Conservation (phyloP, 1,140 invertebrate genomes). For the Linepithema humile region DNA sequence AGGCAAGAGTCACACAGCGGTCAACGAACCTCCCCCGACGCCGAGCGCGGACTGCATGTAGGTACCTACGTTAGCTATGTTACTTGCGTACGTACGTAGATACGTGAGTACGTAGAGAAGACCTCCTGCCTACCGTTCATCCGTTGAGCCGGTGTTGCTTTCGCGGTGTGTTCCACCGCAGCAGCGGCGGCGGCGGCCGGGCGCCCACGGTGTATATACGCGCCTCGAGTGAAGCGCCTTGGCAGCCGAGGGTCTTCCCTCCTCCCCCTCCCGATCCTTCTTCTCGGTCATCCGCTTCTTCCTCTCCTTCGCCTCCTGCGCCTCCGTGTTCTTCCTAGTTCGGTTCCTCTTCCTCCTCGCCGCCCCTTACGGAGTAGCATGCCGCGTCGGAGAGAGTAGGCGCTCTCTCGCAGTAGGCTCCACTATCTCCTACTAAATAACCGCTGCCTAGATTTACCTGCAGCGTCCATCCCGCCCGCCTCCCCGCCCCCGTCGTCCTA, state of each 20-base stretch:
- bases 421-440: conserved; percentile 75
- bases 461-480: conserved; percentile 15
- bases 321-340: conserved; percentile 21
- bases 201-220: conserved; percentile 74
- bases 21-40: conserved; percentile 77
- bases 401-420: conserved; percentile 53
- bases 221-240: conserved; percentile 58
- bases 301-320: conserved; percentile 20
- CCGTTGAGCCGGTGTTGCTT: conserved; percentile 55
- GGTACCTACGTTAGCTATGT: conserved; percentile 59
- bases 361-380: conserved; percentile 63
- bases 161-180: conserved; percentile 39
- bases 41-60: conserved; percentile 59
- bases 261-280: not conserved
- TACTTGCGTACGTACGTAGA: conserved; percentile 58
- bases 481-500: conserved; percentile 29
- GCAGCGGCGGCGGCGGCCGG: conserved; percentile 17
- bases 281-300: conserved; percentile 50
- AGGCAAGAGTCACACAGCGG: conserved; percentile 79
- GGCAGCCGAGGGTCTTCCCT: conserved; percentile 9
- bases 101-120: conserved; percentile 53
- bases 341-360: conserved; percentile 55
- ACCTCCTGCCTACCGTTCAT: conserved; percentile 68
- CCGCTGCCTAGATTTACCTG: conserved; percentile 70
- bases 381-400: conserved; percentile 52